Base-by-base conservation (phyloP, 2,888 invertebrate species). In the Ashinkailepas kermadecensis region DNA sequence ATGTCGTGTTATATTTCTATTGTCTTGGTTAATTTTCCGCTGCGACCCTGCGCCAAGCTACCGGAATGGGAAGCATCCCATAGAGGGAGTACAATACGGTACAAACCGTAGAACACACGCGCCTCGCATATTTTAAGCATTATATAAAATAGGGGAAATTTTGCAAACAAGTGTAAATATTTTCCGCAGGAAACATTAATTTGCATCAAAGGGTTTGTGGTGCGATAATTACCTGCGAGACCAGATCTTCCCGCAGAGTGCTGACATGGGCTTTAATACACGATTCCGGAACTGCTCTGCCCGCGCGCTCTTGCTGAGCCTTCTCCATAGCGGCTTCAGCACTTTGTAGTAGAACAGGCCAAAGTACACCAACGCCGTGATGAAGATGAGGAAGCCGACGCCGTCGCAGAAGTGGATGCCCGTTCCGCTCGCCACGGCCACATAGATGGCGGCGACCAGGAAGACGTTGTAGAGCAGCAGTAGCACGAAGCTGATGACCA, bases 381-480 rank as follows among this genome's bases (percentile, higher is more conserved):
- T 85, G 0, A 94, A 89, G 58, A 93, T 87, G 0, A 94, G 88
- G 86, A 94, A 91, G 70, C 94, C 94, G 84, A 92, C 92, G 0
- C 94, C 94, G 81, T 90, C 86, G 86, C 94, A 94, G 85, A 86
- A 88, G 62, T 86, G 83, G 56, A 74, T 74, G 39, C 18, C 54
- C 7, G 6, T 18, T 7, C 74, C 74, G 39, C 8, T 13, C 54
- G 6, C 10, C 18, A 74, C 74, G 15, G 54, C 18, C 18, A 23
- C 11, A 2, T 13, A 10, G 21, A 74, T 74, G 15, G 74, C 74
- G 1, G 7, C 15, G 8, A 18, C 54, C 54, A 74, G 10, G 54
- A 54, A 74, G 15, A 23, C 74, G 54, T 74, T 74, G 54, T 54
- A 74, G 74, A 54, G 54, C 39, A 74, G 39, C 18, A 74, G 54